phyloP scores from a whole-genome alignment of 2,113 vertebrate genomes.

The Python bivittatus region DNA sequence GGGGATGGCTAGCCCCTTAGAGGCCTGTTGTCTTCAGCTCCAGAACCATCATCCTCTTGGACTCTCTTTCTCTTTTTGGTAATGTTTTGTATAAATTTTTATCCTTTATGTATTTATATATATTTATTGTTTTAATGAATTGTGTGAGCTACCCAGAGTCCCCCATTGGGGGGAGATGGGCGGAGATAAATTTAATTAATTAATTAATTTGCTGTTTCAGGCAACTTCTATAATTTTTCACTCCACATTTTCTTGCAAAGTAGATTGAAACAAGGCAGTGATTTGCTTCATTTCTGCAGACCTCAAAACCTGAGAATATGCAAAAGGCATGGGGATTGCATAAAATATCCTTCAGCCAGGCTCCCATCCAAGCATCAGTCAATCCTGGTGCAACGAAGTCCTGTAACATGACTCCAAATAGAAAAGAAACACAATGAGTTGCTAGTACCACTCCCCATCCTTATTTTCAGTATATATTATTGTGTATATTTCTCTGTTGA shows the following conservation, averaged over 20 bases:
- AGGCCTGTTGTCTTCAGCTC: too few species aligned
- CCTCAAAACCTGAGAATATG: background rate
- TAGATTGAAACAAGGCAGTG: background rate
- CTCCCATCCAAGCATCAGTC: background rate
- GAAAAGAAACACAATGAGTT: background rate
- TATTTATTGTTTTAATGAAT: too few species aligned
- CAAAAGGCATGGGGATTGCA: background rate
- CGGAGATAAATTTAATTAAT: too few species aligned
- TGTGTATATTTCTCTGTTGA: background rate
- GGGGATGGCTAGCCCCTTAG: too few species aligned
- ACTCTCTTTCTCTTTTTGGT: too few species aligned
- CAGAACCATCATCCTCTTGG: too few species aligned
- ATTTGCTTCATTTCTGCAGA: background rate
- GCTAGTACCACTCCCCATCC: background rate
- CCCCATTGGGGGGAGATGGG: too few species aligned
- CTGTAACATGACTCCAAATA: background rate
- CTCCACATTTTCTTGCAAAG: background rate
- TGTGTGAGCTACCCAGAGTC: too few species aligned
- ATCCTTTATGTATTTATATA: too few species aligned
- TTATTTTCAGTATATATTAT: background rate
- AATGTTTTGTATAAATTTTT: too few species aligned
- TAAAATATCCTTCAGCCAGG: background rate
- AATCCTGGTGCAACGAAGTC: background rate
- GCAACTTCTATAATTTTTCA: background rate
- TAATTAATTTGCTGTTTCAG: background rate